phyloP scores from a whole-genome alignment of 2,113 vertebrate genomes.

The Calidris pugnax region DNA sequence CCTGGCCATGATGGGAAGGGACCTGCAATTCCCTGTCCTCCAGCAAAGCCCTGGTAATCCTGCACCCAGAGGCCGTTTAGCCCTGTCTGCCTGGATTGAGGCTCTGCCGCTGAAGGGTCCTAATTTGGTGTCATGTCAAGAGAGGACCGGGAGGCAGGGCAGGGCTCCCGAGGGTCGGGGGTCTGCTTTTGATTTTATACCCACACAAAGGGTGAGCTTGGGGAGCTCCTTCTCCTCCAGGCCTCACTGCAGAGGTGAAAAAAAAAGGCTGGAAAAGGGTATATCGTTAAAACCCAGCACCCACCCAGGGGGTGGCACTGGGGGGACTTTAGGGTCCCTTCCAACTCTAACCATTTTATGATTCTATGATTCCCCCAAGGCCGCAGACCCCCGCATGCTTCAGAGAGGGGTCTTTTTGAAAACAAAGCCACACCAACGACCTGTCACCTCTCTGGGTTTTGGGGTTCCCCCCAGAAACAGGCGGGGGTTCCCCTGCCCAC shows the following conservation, averaged over 20 bases:
- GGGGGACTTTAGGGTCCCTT: too few species aligned
- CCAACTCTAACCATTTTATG: too few species aligned
- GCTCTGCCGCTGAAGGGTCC: constrained; percentile 36
- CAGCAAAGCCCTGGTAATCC: constrained; percentile 44
- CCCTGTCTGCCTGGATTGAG: constrained; percentile 50
- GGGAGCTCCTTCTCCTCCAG: background rate
- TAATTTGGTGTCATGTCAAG: constrained; percentile 61
- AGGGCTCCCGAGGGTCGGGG: background rate
- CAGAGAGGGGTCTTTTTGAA: background rate
- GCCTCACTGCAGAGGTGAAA: background rate
- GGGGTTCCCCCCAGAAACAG: background rate
- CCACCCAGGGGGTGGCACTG: background rate
- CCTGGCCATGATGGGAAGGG: background rate
- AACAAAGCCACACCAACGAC: background rate
- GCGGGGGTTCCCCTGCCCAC: background rate
- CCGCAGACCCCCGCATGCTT: rapidly evolving
- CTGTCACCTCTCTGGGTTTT: background rate
- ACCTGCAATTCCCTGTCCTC: constrained; percentile 22
- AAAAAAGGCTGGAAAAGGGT: background rate
- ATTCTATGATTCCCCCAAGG: too few species aligned
- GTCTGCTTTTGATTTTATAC: background rate
- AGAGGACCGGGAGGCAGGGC: background rate
- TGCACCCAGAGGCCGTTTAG: constrained; percentile 19
- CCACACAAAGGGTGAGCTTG: background rate
- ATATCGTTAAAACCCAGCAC: background rate